Evolutionary conservation across 2,888 invertebrate species (phyloP).

Genomic region (Linnaemya tessellans): DNA sequence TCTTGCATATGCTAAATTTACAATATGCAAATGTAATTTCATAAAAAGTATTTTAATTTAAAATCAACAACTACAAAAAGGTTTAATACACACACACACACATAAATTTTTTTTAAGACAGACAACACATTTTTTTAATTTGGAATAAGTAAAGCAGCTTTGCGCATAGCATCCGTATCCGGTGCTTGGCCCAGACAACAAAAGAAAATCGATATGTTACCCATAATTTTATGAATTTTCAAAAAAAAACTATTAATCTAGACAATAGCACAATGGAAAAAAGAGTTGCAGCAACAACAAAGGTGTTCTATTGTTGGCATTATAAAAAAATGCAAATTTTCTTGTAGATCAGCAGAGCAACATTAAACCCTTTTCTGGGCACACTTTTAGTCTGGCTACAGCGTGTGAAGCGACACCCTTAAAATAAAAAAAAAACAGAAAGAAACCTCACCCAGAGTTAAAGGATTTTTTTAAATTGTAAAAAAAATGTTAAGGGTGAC

Average conservation of each 20-base stretch:
- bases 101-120: background rate
- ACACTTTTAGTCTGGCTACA: background rate
- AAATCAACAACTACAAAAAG: constrained; percentile 29
- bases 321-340: constrained; percentile 63
- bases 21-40: constrained; percentile 69
- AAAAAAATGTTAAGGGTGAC: constrained; percentile 72
- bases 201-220: constrained; percentile 67
- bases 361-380: constrained; percentile 63
- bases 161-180: constrained; percentile 62
- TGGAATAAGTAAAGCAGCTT: constrained; percentile 57
- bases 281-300: constrained; percentile 59
- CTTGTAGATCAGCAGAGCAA: background rate
- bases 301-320: constrained; percentile 54
- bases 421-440: constrained; percentile 7
- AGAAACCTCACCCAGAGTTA: constrained; percentile 62
- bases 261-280: constrained; percentile 47
- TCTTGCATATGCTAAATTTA: constrained; percentile 59
- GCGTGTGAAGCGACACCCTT: constrained; percentile 59
- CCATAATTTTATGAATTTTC: constrained; percentile 57
- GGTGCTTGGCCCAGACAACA: constrained; percentile 55
- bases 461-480: constrained; percentile 35
- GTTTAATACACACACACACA: background rate
- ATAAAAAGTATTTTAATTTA: constrained; percentile 47
- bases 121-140: background rate
- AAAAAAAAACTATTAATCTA: constrained; percentile 27